Percentiles rank a stretch among this genome's conserved stretches.
Conservation (phyloP, 2,113 vertebrate species). For the Cathartes aura region DNA sequence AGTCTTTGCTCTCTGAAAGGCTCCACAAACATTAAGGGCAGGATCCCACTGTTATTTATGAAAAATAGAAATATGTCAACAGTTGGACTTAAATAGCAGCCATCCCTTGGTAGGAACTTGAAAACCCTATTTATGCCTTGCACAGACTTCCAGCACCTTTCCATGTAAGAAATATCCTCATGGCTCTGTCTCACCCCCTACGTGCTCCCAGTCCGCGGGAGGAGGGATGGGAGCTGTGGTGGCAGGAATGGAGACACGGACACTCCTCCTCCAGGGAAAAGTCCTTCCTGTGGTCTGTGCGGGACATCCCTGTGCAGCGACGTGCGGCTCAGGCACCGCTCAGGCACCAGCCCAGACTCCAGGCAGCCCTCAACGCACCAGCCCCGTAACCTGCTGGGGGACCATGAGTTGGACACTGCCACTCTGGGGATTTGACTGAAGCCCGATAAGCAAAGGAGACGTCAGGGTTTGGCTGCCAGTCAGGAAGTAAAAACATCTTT, state of each 20-base stretch:
- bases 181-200: accelerated
- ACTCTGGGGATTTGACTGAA: background rate
- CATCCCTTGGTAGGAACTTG: background rate
- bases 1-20: background rate
- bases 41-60: background rate
- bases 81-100: background rate
- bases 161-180: background rate
- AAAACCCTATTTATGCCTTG: background rate
- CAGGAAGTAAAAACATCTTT: background rate
- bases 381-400: background rate
- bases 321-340: background rate
- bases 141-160: background rate
- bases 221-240: background rate
- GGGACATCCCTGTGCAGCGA: background rate
- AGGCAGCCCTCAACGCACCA: background rate
- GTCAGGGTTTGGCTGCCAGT: background rate
- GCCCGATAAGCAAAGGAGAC: background rate
- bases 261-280: background rate
- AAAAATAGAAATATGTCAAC: background rate
- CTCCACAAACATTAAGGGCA: background rate
- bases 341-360: background rate
- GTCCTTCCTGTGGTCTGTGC: background rate
- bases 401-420: accelerated
- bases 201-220: accelerated
- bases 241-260: background rate